Percentiles rank a stretch among this genome's conserved stretches.
phyloP scores from a whole-genome alignment of 2,888 invertebrate species.

The Lasioglossum leucozonium region DNA sequence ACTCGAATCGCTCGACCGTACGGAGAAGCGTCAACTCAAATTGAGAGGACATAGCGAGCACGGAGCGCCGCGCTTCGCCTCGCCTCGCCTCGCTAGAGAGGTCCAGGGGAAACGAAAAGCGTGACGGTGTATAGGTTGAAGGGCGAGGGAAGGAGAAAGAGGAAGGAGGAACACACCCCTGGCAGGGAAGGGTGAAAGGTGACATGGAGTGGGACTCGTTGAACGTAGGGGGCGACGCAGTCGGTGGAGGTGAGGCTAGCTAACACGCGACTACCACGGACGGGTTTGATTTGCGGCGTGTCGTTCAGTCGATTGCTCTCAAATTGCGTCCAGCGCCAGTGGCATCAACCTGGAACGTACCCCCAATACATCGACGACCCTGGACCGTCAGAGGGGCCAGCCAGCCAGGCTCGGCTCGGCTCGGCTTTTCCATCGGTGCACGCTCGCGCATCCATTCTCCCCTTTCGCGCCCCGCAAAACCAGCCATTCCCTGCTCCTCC shows the following conservation, averaged over 20 bases:
- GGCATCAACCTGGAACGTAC: conserved; percentile 75
- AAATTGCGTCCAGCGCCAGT: conserved; percentile 80
- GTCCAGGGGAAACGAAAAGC: conserved; percentile 45
- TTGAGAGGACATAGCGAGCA: conserved; percentile 65
- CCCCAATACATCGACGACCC: conserved; percentile 59
- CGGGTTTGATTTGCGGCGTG: conserved; percentile 83
- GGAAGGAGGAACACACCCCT: background rate
- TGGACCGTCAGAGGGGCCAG: conserved; percentile 36
- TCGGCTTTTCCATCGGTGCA: conserved; percentile 49
- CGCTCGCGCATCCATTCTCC: conserved; percentile 40
- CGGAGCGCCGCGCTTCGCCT: background rate
- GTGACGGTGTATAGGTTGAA: conserved; percentile 23
- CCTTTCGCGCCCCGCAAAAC: conserved; percentile 26
- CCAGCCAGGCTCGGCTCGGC: background rate
- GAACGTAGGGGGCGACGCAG: conserved; percentile 32
- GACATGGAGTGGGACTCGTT: conserved; percentile 22
- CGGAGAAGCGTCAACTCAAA: conserved; percentile 76
- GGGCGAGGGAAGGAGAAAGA: conserved; percentile 26
- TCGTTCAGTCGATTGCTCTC: conserved; percentile 83
- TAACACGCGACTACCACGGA: conserved; percentile 69
- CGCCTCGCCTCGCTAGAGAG: conserved; percentile 25
- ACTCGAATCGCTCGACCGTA: conserved; percentile 70
- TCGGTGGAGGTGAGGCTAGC: conserved; percentile 56
- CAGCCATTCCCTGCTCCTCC: conserved; percentile 16
- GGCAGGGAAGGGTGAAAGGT: conserved; percentile 9